Conservation (phyloP, 2,797 vertebrate genomes). For the Gallinago solitaria region DNA sequence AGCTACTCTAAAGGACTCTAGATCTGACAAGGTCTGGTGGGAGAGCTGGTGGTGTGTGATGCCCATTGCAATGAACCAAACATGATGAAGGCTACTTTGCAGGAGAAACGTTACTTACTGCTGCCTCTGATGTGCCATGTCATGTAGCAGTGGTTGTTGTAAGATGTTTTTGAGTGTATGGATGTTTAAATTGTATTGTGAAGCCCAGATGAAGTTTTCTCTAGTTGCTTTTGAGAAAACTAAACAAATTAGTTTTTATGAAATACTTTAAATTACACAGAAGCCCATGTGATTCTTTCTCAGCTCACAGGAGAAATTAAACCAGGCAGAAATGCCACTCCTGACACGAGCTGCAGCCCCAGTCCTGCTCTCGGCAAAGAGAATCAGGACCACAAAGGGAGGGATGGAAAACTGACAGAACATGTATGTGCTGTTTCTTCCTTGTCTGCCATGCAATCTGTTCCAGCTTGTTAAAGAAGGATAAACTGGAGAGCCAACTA, state of each 20-base stretch:
- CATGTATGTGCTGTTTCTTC: background rate
- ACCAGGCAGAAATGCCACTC: background rate
- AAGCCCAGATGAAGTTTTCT: background rate
- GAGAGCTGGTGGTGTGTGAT: background rate
- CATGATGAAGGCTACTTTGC: background rate
- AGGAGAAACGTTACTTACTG: background rate
- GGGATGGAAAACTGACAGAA: background rate
- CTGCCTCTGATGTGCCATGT: background rate
- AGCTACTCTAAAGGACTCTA: background rate
- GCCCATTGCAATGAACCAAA: background rate
- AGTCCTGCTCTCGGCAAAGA: background rate
- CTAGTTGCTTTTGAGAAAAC: background rate
- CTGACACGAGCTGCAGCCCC: background rate
- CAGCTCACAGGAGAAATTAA: background rate
- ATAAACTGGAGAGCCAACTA: conserved; percentile 32
- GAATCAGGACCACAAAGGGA: background rate
- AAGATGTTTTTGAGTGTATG: background rate
- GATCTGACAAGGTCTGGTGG: background rate
- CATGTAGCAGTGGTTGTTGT: background rate
- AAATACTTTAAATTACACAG: background rate
- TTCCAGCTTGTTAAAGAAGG: background rate
- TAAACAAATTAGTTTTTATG: background rate
- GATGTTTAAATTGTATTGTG: background rate
- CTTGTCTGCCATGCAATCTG: background rate
- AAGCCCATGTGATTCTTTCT: background rate